Evolutionary conservation across 2,113 vertebrate species (phyloP), one percentile per base, ranked within the genome.

Genomic region (Oncorhynchus nerka): DNA sequence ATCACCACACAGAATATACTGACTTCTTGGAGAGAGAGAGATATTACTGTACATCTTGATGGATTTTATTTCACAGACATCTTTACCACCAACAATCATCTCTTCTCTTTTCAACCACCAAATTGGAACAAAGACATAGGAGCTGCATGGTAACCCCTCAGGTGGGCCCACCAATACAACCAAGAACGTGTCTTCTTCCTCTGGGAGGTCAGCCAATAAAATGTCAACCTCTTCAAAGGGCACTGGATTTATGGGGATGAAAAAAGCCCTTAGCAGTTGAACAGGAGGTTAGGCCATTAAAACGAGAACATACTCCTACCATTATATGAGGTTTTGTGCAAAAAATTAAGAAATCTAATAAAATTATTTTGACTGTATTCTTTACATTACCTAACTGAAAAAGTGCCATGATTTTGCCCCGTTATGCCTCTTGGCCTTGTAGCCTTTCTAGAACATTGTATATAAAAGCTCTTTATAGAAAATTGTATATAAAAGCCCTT

Each of bases 281-380:
- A 84, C 79, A 81, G 71, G 81, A 24, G 70, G 59, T 24, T n/a
- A 26, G 20, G 20, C 51, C 72, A 68, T 87, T 79, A 87, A 86
- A 80, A 45, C 67, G 22, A 84, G 79, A 73, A 75, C 73, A 19
- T 45, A 73, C 15, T 79, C 34, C 6, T n/a, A 24, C 73, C 64
- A 67, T 49, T 84, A 79, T 83, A 86, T 74, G 3, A 48, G 71
- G 68, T 78, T 84, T 59, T 73, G 48, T 64, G 74, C 77, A 74
- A 48, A 78, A 81, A 86, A 28, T 19, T 78, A 62, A 83, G 11
- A n/a, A 74, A 55, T 34, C 82, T 66, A 71, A 75, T 87, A 85
- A 79, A 77, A 81, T 15, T 26, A 13, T 70, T 62, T 39, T 72
- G 1, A 64, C 75, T 68, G 68, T 83, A 78, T 78, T 81, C 24